Conservation (phyloP, 92 coral and sea anemone genomes). For the Zoanthus sociatus region DNA sequence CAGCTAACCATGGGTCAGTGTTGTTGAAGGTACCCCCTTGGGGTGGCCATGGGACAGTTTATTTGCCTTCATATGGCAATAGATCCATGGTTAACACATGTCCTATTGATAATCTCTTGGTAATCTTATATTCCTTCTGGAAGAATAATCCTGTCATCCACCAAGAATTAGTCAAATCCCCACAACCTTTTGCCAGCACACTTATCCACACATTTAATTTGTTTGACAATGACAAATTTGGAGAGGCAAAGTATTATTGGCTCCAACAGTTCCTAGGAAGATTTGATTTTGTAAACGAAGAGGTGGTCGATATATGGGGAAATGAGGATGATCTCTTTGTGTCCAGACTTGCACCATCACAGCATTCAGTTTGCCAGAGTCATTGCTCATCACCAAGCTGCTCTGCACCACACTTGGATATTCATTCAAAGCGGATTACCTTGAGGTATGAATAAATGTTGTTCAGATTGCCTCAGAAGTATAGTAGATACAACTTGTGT, state of each 20-base stretch:
- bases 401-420: not conserved
- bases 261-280: not conserved
- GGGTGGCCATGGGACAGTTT: not conserved
- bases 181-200: not conserved
- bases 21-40: not conserved
- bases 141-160: not conserved
- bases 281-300: not conserved
- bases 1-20: not conserved
- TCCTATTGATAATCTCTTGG: not conserved
- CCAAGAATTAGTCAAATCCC: not conserved
- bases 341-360: not conserved
- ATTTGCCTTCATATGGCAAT: not conserved
- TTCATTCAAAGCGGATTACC: not conserved
- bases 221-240: not conserved
- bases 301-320: not conserved
- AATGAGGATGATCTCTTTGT: not conserved
- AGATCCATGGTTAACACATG: not conserved
- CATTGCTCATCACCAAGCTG: not conserved
- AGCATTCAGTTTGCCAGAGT: not conserved
- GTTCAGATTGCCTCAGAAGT: not conserved
- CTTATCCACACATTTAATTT: not conserved
- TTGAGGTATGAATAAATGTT: not conserved
- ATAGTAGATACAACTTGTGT: not conserved
- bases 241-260: not conserved
- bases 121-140: not conserved